These are phyloP conservation scores for Poeciliopsis occidentalis DNA, from an alignment of 2,113 vertebrate genomes.

Conservation along the genomic window DNA sequence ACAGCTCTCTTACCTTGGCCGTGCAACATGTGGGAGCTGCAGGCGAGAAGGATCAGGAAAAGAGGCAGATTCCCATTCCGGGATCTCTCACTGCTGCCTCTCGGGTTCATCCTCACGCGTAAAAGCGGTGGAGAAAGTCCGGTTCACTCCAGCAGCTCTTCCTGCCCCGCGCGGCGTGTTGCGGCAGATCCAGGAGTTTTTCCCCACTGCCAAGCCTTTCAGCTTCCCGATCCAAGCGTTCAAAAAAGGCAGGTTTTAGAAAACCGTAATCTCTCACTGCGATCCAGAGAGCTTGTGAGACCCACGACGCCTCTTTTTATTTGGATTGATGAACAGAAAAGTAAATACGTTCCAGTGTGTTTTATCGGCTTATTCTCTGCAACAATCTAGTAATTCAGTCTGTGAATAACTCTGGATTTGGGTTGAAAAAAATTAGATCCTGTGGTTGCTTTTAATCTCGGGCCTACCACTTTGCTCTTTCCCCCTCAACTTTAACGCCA, in stretches of 20 bases:
- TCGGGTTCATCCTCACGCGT: conserved; percentile 37
- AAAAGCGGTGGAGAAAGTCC: background rate
- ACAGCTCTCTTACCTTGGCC: conserved; percentile 73
- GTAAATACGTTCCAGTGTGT: conserved; percentile 69
- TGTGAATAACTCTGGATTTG: conserved; percentile 9
- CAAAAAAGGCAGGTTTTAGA: conserved; percentile 1
- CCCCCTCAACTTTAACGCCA: conserved; percentile 22
- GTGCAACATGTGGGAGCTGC: conserved; percentile 78
- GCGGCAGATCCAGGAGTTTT: conserved; percentile 27
- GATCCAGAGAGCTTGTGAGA: conserved; percentile 28
- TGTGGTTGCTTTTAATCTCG: background rate
- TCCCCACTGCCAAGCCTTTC: conserved; percentile 6
- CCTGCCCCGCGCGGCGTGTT: conserved; percentile 16
- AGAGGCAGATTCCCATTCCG: conserved; percentile 36
- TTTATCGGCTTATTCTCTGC: conserved; percentile 66
- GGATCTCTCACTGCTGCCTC: conserved; percentile 26
- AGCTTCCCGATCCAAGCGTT: conserved; percentile 22
- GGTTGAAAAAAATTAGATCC: background rate
- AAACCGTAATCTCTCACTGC: conserved; percentile 20
- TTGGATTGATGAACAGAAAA: conserved; percentile 44
- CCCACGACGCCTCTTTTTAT: conserved; percentile 43
- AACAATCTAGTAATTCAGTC: conserved; percentile 63
- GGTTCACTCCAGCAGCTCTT: conserved; percentile 31
- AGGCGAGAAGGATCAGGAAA: conserved; percentile 55
- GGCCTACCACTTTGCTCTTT: conserved; percentile 33